phyloP scores from a whole-genome alignment of 2,797 vertebrate genomes.

The Amblyraja radiata region DNA sequence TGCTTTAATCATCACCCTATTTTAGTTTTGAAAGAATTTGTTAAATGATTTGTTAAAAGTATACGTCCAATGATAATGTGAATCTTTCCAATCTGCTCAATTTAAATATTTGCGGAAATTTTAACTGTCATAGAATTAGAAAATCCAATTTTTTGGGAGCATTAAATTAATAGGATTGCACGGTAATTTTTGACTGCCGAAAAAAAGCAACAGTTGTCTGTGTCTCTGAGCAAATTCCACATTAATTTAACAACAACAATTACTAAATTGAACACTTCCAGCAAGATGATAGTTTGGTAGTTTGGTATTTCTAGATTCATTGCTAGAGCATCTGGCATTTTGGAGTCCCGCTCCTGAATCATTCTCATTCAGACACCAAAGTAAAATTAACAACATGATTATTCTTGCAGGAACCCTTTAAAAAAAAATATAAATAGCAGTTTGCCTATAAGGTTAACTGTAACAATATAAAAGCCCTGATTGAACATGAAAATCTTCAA shows the following conservation, averaged over 20 bases:
- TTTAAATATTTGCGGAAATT: neutral
- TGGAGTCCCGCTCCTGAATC: neutral
- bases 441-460: neutral
- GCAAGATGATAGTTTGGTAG: neutral
- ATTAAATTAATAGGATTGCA: neutral
- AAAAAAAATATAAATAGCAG: no score
- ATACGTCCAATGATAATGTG: neutral
- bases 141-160: neutral
- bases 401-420: neutral
- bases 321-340: neutral
- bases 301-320: neutral
- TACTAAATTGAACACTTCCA: neutral
- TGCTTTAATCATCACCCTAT: neutral
- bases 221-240: neutral
- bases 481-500: neutral
- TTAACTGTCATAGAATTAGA: neutral
- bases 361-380: neutral
- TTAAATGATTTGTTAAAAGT: neutral
- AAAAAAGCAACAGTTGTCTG: neutral
- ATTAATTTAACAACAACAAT: neutral
- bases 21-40: neutral
- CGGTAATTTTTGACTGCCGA: neutral
- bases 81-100: neutral
- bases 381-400: neutral
- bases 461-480: neutral